Evolutionary conservation across 2,113 vertebrate genomes (phyloP), one percentile per base, ranked within the genome.

Genomic region (Chaenocephalus aceratus): DNA sequence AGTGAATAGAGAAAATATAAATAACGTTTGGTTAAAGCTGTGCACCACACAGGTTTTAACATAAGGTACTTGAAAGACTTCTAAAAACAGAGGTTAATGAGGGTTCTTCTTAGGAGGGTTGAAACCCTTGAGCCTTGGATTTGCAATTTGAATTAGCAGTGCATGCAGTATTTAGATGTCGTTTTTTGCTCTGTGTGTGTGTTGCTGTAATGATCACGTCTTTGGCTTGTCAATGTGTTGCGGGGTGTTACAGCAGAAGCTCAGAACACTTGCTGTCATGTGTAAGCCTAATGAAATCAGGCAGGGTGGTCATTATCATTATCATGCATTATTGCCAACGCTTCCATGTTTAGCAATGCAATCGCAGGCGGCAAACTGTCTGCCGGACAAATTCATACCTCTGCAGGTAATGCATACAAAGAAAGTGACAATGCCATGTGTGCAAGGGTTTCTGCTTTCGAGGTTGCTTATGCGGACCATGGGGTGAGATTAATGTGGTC

Each of bases 401-500:
- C 77, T 86, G 88, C 83, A 86, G 79, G 82, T 82, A 81, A 70
- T 75, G 62, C 56, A 51, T 56, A 54, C 72, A 73, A 79, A 58
- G 59, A 64, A 81, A 79, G 83, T 76, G 77, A 83, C 88, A 63
- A 30, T 61, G 66, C 58, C 74, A 78, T 67, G 79, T 61, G 76
- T 80, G 72, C 52, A 58, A 54, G 61, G 66, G 13, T 46, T 64
- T 75, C 65, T 84, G 54, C 77, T 88, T 86, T 89, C 78, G 72
- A 67, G 75, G 67, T 78, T 83, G 84, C 68, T 60, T 79, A 72
- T 88, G 36, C 48, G 26, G 81, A 75, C 85, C 41, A 6, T 51
- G 68, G 82, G 85, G 69, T 79, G 90, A 91, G 88, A 94, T 92
- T 90, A 91, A 94, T 91, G 85, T 84, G 70, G 66, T 77, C 83